These are phyloP conservation scores for fruit fly (Drosophila melanogaster) DNA, from an alignment of 1,140 invertebrate genomes.

Conservation along the genomic window DNA sequence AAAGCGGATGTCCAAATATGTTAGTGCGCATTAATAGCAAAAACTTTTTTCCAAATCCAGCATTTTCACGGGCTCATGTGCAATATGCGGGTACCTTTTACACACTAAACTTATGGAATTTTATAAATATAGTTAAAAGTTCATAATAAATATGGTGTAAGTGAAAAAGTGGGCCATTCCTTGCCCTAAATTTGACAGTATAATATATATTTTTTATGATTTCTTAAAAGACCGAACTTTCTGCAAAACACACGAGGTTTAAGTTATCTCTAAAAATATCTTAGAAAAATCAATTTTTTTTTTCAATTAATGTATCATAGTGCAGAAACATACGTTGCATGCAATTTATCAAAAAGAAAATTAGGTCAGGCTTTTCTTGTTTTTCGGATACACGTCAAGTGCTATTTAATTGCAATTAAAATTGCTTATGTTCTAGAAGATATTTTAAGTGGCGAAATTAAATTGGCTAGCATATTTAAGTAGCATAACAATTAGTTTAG, in stretches of 20 bases:
- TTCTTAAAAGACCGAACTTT: not conserved
- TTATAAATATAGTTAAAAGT: conserved; percentile 29
- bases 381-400: not conserved
- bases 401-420: conserved; percentile 2
- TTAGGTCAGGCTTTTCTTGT: conserved; percentile 1
- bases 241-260: not conserved
- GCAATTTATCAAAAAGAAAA: not conserved
- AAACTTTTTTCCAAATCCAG: conserved; percentile 33
- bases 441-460: not conserved
- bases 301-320: not conserved
- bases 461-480: not conserved
- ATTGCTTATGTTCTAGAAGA: not conserved
- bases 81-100: conserved; percentile 4
- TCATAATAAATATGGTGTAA: not conserved
- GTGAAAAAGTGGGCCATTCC: not conserved
- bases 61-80: conserved; percentile 9
- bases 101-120: conserved; percentile 3
- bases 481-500: not conserved
- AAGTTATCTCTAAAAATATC: not conserved
- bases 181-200: not conserved
- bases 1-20: conserved; percentile 59
- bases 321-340: not conserved
- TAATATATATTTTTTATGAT: not conserved
- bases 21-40: conserved; percentile 37
- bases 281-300: not conserved